Percentiles rank a stretch among this genome's conserved stretches.
Evolutionary conservation across 2,113 vertebrate genomes (phyloP).

Genomic region (Dipodomys spectabilis): DNA sequence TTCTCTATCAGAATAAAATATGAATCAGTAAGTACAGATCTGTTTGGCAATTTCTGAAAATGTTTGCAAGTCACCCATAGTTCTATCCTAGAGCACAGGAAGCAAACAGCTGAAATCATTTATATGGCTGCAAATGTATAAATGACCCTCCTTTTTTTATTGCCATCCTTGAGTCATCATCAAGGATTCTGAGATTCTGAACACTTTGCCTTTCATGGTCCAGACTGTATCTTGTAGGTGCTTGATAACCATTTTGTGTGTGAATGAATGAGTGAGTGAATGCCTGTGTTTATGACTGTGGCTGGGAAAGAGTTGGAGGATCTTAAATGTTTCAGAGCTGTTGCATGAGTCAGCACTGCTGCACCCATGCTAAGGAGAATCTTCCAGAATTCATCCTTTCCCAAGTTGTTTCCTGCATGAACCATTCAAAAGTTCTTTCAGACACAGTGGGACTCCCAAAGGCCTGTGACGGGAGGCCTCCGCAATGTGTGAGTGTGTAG

Average conservation of each 20-base stretch:
- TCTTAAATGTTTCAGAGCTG: conserved; percentile 21
- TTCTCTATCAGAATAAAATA: not conserved
- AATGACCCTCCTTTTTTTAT: not conserved
- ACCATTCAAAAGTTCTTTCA: conserved; percentile 62
- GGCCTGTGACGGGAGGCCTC: conserved; percentile 49
- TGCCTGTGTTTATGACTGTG: not conserved
- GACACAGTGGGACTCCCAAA: conserved; percentile 68
- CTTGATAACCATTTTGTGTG: conserved; percentile 17
- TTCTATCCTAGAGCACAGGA: not conserved
- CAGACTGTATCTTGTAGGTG: not conserved
- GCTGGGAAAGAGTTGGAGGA: conserved; percentile 11
- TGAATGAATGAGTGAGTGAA: not conserved
- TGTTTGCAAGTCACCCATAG: not conserved
- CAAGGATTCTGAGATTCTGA: not conserved
- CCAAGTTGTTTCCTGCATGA: conserved; percentile 57
- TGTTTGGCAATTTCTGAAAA: conserved; percentile 34
- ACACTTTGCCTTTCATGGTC: not conserved
- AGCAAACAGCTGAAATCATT: conserved; percentile 13
- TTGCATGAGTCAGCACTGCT: conserved; percentile 33
- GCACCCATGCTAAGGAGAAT: not conserved
- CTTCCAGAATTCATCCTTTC: conserved; percentile 49
- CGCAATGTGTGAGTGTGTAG: conserved; percentile 56
- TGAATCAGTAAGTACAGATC: not conserved
- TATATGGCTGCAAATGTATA: not conserved
- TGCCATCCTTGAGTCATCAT: not conserved